These are phyloP conservation scores for Muscidifurax raptorellus DNA, from an alignment of 1,140 invertebrate genomes.

Conservation along the genomic window DNA sequence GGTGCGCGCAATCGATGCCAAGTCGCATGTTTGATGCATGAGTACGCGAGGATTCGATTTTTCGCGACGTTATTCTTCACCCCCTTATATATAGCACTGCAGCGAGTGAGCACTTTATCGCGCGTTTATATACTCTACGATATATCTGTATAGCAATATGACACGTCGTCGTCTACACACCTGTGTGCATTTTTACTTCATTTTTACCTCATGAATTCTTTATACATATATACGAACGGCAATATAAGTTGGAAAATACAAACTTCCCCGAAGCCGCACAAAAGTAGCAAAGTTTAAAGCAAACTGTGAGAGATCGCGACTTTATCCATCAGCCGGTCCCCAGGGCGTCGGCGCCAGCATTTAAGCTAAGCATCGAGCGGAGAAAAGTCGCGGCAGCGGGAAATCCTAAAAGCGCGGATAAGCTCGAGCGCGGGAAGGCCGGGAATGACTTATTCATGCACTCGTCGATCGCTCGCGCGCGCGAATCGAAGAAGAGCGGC, in stretches of 20 bases:
- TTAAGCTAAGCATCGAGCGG: background rate
- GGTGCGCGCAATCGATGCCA: background rate
- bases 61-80: background rate
- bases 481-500: background rate
- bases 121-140: background rate
- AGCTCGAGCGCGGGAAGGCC: background rate
- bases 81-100: background rate
- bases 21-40: conserved; percentile 20
- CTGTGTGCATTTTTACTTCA: no score
- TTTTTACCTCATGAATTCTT: no score
- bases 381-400: background rate
- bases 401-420: conserved; percentile 9
- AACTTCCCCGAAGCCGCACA: no score
- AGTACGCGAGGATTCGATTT: conserved; percentile 5
- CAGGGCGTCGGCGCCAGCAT: background rate
- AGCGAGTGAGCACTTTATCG: background rate
- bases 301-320: no score
- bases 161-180: no score
- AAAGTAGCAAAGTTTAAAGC: no score
- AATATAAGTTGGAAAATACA: no score
- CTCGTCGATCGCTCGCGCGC: background rate
- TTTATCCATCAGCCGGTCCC: background rate
- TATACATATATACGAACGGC: no score
- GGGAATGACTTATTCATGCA: conserved; percentile 17
- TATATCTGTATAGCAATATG: no score